Base-by-base conservation (phyloP, 2,113 vertebrate genomes). In the Callaeas wilsoni region DNA sequence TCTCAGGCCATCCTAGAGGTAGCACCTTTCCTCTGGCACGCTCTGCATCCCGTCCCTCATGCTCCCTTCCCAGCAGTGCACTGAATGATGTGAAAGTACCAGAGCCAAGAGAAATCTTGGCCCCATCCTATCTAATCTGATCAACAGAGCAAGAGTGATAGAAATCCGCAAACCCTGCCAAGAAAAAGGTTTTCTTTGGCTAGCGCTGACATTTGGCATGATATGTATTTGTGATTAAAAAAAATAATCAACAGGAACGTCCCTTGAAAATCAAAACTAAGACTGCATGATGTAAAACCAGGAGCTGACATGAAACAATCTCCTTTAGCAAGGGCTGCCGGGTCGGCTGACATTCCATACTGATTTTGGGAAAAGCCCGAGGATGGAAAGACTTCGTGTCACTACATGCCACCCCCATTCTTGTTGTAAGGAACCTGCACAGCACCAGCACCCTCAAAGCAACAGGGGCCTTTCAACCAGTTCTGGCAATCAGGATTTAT, bases 71-170 rank as follows among this genome's bases (percentile, higher is more conserved):
- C 84, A 93, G 69, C 0, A 1, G 53, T 96, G 83, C 41, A 39
- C 37, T 55, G 50, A 82, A 33, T 64, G 74, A 88, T 87, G 65
- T 91, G 46, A 50, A 97, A 95, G 73, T 41, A 42, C 18, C 42
- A 67, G 29, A 88, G 74, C 69, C 89, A 96, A 94, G 88, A 78
- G 89, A 87, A 91, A 77, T 87, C 56, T 95, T 97, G 91, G 87
- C 84, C 90, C 44, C 84, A 71, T 84, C 44, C 32, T 94, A 57
- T 90, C 73, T 89, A 82, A 84, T 95, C 56, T 77, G 94, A 96
- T 90, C 84, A 89, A 22, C 68, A 70, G 87, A 89, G 75, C 64
- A 89, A n/a, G 64, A 89, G 63, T 62, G 69, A 93, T 42, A 85
- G 78, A 91, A 95, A 56, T n/a, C 42, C 71, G 64, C 56, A 68